Percentiles rank a stretch among this genome's conserved stretches.
phyloP scores from a whole-genome alignment of 2,797 vertebrate species.

The Pangasius krempfi region DNA sequence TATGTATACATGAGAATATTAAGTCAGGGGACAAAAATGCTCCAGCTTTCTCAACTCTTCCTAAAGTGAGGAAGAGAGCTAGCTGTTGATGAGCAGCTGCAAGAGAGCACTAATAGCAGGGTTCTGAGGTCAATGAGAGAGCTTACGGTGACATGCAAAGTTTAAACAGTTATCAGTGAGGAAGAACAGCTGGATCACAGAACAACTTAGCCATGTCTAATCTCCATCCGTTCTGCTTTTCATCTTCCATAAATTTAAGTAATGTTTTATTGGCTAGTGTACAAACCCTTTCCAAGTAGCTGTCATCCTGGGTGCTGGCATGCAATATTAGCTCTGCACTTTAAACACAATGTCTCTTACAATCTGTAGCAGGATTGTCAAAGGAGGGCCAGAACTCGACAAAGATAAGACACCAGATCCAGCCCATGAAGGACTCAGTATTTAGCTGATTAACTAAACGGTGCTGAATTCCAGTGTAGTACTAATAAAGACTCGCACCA shows the following conservation, averaged over 20 bases:
- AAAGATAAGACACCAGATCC: too few species aligned
- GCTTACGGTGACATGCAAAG: constrained; percentile 7
- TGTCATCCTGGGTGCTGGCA: neutral
- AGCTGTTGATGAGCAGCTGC: neutral
- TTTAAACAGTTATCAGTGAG: constrained; percentile 36
- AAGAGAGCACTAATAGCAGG: constrained; percentile 14
- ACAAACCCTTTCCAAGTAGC: neutral
- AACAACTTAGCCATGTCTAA: neutral
- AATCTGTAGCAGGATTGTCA: neutral
- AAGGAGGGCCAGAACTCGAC: neutral
- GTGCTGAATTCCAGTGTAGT: neutral
- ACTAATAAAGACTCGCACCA: neutral
- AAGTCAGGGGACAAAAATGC: constrained; percentile 6
- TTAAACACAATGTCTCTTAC: neutral
- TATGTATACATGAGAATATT: neutral
- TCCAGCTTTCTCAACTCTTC: neutral
- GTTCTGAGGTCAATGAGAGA: constrained; percentile 12
- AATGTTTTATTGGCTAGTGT: neutral
- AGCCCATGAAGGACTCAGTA: neutral
- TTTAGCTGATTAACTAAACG: neutral
- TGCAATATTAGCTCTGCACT: neutral
- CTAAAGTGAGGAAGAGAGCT: neutral
- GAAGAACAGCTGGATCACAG: constrained; percentile 21
- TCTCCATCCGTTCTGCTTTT: constrained; percentile 18
- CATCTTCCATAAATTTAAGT: neutral